phyloP scores from a whole-genome alignment of 64 coral and sea anemone genomes.

The Porites australiensis region DNA sequence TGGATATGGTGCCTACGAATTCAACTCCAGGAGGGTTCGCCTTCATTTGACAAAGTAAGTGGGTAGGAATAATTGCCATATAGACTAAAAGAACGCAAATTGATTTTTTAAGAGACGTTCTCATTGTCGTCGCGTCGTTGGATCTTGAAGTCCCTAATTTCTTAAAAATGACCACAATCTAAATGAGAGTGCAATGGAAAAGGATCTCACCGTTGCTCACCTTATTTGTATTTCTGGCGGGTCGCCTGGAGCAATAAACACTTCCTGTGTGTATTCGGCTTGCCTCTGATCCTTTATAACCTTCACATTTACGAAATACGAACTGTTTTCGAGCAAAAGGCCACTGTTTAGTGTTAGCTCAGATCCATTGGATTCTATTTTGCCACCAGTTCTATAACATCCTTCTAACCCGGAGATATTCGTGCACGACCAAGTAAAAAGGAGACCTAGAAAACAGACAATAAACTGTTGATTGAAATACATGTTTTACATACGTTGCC shows the following conservation, averaged over 20 bases:
- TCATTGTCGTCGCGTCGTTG: too few species aligned
- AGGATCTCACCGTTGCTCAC: not conserved
- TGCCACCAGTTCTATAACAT: not conserved
- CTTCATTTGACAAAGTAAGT: too few species aligned
- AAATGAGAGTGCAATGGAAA: too few species aligned
- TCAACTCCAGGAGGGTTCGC: too few species aligned
- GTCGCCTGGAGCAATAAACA: slow-evolving; percentile 11
- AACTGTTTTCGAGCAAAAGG: not conserved
- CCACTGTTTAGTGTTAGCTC: not conserved
- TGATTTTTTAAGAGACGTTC: too few species aligned
- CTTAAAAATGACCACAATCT: too few species aligned
- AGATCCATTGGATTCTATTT: not conserved
- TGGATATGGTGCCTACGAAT: too few species aligned
- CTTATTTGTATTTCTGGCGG: slow-evolving; percentile 12
- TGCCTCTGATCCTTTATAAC: not conserved
- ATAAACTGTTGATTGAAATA: too few species aligned
- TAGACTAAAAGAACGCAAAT: too few species aligned
- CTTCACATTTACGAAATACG: not conserved
- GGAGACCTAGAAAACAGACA: not conserved
- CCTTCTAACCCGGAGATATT: not conserved
- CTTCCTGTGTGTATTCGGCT: slow-evolving; percentile 9
- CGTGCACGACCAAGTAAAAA: not conserved
- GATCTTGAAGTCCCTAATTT: too few species aligned
- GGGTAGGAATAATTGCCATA: too few species aligned
- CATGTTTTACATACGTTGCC: not conserved